These are phyloP conservation scores for Oreochromis grahami DNA, from an alignment of 2,797 vertebrate genomes.

Conservation along the genomic window DNA sequence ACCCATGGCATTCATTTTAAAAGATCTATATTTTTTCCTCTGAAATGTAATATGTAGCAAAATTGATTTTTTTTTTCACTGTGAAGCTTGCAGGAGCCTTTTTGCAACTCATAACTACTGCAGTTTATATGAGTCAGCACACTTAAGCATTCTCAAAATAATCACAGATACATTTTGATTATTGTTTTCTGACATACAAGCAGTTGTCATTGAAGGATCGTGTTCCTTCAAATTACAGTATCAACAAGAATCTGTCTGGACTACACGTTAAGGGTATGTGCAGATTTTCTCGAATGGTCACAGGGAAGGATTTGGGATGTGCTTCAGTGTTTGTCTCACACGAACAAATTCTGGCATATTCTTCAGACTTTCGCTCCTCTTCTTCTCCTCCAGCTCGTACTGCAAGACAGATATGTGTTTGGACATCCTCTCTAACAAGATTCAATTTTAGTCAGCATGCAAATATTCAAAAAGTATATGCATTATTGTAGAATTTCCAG, in stretches of 20 bases:
- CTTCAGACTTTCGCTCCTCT: background rate
- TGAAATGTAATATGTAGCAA: background rate
- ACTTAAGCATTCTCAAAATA: background rate
- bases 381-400: constrained; percentile 54
- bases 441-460: background rate
- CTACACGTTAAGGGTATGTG: background rate
- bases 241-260: background rate
- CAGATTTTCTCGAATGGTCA: background rate
- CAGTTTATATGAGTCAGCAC: background rate
- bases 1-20: background rate
- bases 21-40: background rate
- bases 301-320: background rate
- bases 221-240: background rate
- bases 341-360: constrained; percentile 50
- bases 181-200: background rate
- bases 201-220: background rate
- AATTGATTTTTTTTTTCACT: background rate
- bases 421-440: background rate
- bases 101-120: background rate
- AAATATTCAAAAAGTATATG: background rate
- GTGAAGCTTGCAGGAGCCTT: background rate
- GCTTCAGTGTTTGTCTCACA: constrained; percentile 50
- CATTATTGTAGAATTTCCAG: background rate
- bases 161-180: background rate
- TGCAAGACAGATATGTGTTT: constrained; percentile 26